phyloP scores from a whole-genome alignment of 2,113 vertebrate genomes.

The Gymnarchus niloticus region DNA sequence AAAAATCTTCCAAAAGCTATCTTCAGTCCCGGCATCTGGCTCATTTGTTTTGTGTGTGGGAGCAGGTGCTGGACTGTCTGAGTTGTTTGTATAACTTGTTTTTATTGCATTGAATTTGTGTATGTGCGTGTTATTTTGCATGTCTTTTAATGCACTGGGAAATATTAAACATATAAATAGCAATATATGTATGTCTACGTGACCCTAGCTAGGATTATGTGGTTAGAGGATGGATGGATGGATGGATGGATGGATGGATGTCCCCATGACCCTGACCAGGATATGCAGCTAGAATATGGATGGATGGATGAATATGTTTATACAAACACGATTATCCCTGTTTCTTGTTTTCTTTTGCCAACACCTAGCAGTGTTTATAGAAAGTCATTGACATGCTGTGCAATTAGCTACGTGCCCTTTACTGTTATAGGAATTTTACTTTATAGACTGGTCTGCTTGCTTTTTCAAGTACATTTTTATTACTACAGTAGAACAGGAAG shows the following conservation, averaged over 20 bases:
- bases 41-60: not conserved
- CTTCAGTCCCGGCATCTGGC: not conserved
- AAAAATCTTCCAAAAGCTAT: not conserved
- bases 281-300: too few relatives aligned
- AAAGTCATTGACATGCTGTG: not conserved
- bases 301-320: too few relatives aligned
- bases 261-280: too few relatives aligned
- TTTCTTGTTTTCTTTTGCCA: not conserved
- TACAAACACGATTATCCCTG: not conserved
- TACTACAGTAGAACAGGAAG: not conserved
- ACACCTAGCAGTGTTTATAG: not conserved
- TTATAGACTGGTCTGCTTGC: not conserved
- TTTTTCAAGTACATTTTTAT: not conserved
- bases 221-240: too few relatives aligned
- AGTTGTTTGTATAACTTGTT: not conserved
- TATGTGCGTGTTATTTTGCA: not conserved
- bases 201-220: too few relatives aligned
- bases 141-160: not conserved
- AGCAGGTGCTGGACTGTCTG: not conserved
- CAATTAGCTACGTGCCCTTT: not conserved
- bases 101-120: not conserved
- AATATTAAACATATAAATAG: not conserved
- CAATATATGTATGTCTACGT: too few relatives aligned
- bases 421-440: not conserved
- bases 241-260: too few relatives aligned